Evolutionary conservation across 2,888 invertebrate genomes (phyloP).

Genomic region (Xylocampa areola): DNA sequence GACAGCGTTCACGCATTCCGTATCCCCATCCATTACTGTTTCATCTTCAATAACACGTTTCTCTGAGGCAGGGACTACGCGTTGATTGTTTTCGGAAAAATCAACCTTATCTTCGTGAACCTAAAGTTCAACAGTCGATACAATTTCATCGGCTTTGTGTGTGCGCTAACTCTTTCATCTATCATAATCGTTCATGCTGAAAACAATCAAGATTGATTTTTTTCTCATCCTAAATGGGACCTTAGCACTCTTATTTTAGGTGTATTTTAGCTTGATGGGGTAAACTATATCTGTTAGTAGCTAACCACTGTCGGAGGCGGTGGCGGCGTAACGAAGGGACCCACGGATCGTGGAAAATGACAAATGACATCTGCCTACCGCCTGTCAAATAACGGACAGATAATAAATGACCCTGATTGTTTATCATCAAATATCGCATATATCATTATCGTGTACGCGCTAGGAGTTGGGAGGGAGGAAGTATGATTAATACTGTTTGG

Average conservation of each 20-base stretch:
- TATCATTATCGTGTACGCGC: conserved; percentile 89
- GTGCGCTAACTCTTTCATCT: conserved; percentile 90
- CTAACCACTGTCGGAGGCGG: conserved; percentile 85
- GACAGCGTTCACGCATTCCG: conserved; percentile 89
- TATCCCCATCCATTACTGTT: conserved; percentile 89
- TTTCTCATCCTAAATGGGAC: conserved; percentile 64
- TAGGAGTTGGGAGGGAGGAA: conserved; percentile 74
- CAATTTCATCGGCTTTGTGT: conserved; percentile 76
- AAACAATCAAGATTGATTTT: conserved; percentile 89
- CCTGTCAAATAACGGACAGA: conserved; percentile 92
- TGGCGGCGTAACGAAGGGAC: conserved; percentile 90
- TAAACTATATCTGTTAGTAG: conserved; percentile 82
- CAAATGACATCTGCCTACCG: conserved; percentile 92
- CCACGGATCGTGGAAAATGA: conserved; percentile 90
- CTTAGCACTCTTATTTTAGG: conserved; percentile 57
- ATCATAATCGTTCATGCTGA: conserved; percentile 90
- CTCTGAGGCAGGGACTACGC: conserved; percentile 73
- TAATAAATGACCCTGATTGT: conserved; percentile 92
- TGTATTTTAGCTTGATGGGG: conserved; percentile 59
- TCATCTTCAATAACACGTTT: conserved; percentile 89
- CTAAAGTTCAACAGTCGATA: conserved; percentile 72
- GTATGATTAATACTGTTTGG: conserved; percentile 89
- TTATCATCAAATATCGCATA: conserved; percentile 91
- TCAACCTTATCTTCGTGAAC: conserved; percentile 67
- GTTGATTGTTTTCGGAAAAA: conserved; percentile 58